These are phyloP conservation scores for Platynereis dumerilii DNA, from an alignment of 2,888 invertebrate species.

Conservation along the genomic window DNA sequence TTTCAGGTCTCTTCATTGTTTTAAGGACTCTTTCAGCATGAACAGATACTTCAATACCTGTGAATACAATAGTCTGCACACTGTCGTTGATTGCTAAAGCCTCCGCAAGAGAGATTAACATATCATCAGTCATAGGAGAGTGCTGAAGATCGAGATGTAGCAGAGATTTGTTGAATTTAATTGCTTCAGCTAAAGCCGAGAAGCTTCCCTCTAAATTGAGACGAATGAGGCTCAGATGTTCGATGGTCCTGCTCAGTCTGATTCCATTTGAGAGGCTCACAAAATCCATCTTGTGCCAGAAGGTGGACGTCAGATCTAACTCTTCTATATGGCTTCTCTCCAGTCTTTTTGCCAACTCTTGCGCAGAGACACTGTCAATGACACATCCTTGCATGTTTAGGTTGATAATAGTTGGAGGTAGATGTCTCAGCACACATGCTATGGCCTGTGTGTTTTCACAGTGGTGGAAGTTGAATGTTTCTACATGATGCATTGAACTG, in stretches of 20 bases:
- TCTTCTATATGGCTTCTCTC: conserved; percentile 40
- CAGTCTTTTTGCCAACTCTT: conserved; percentile 42
- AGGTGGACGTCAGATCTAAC: conserved; percentile 31
- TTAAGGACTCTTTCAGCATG: conserved; percentile 6
- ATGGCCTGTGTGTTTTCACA: conserved; percentile 44
- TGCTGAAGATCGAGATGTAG: conserved; percentile 47
- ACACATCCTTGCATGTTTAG: conserved; percentile 44
- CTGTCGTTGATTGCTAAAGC: conserved; percentile 42
- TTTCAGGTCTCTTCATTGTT: background rate
- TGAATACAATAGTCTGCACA: conserved; percentile 40
- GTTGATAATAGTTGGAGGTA: conserved; percentile 42
- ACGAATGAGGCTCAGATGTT: conserved; percentile 90
- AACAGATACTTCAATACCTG: conserved; percentile 14
- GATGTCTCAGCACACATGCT: conserved; percentile 48
- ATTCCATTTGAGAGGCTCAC: conserved; percentile 49
- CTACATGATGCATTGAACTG: conserved; percentile 42
- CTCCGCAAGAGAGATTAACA: conserved; percentile 42
- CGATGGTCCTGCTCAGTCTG: conserved; percentile 45
- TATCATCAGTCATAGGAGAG: conserved; percentile 45
- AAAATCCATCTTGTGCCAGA: conserved; percentile 46
- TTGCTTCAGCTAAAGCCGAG: conserved; percentile 38
- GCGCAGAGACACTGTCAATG: conserved; percentile 49
- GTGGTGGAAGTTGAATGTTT: conserved; percentile 43
- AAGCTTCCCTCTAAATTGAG: conserved; percentile 77
- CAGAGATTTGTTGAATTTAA: conserved; percentile 44